Percentiles rank a stretch among this genome's conserved stretches.
Evolutionary conservation across 1,140 invertebrate species (phyloP).

Genomic region (Octopus sinensis): DNA sequence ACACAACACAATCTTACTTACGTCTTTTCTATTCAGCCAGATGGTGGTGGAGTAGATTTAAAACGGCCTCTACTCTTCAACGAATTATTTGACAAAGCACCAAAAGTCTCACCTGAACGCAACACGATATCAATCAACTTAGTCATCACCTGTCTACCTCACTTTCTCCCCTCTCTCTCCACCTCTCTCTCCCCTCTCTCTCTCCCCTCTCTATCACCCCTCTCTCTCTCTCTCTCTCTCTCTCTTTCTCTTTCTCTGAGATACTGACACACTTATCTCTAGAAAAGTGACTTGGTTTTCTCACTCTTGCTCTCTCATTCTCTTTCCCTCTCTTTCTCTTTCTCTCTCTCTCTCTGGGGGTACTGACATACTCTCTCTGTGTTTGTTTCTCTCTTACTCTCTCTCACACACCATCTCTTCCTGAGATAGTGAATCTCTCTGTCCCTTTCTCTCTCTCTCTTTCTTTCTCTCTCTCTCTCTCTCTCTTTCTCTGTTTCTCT

Average conservation of each 20-base stretch:
- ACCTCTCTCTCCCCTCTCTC: background rate
- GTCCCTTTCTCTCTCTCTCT: too few species aligned
- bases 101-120: too few species aligned
- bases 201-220: background rate
- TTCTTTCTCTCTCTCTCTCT: background rate
- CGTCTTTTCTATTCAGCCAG: too few species aligned
- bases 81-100: too few species aligned
- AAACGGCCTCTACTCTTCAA: too few species aligned
- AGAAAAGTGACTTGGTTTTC: background rate
- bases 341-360: background rate
- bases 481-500: background rate
- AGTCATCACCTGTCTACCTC: background rate
- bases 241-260: background rate
- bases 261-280: too few species aligned
- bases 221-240: background rate
- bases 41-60: too few species aligned
- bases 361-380: too few species aligned
- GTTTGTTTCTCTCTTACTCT: too few species aligned
- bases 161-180: background rate
- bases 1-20: too few species aligned
- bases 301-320: background rate
- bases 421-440: background rate
- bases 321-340: background rate
- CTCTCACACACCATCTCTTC: too few species aligned
- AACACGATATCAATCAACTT: too few species aligned